These are phyloP conservation scores for Pseudachorutes palmiensis DNA, from an alignment of 1,140 invertebrate species.

Conservation along the genomic window DNA sequence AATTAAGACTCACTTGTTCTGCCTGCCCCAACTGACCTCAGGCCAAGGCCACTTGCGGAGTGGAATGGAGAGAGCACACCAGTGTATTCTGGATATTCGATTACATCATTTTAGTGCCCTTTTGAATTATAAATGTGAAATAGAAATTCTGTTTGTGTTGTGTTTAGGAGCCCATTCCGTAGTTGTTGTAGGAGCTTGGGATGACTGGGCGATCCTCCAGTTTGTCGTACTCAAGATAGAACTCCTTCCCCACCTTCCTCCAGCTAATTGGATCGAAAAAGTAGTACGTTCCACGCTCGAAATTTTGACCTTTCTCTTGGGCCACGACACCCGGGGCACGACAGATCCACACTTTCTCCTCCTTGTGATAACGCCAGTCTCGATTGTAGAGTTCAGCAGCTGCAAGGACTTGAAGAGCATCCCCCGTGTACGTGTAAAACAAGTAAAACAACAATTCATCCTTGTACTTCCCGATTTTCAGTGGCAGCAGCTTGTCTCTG, in stretches of 20 bases:
- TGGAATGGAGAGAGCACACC: too few relatives aligned
- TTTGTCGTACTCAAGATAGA: conserved; percentile 95
- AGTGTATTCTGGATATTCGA: too few relatives aligned
- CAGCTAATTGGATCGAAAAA: conserved; percentile 97
- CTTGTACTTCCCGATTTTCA: conserved; percentile 93
- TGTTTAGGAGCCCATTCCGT: neutral
- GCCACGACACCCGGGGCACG: conserved; percentile 86
- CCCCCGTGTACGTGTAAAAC: conserved; percentile 98
- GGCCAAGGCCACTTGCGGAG: too few relatives aligned
- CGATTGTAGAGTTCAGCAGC: conserved; percentile 63
- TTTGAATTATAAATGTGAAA: too few relatives aligned
- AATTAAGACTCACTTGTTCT: too few relatives aligned
- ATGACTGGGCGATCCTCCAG: conserved; percentile 73
- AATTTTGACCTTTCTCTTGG: conserved; percentile 86
- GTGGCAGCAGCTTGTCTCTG: conserved; percentile 85
- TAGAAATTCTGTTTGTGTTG: neutral
- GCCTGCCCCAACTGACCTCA: too few relatives aligned
- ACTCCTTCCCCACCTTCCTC: conserved; percentile 92
- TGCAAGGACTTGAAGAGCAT: conserved; percentile 77
- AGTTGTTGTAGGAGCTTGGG: conserved; percentile 25
- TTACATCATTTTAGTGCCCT: too few relatives aligned
- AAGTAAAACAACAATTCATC: conserved; percentile 98
- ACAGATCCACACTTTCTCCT: conserved; percentile 98
- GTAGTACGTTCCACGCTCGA: conserved; percentile 96
- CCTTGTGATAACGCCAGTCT: conserved; percentile 98